phyloP scores from a whole-genome alignment of 1,140 invertebrate species.

The Bombus sibiricus region DNA sequence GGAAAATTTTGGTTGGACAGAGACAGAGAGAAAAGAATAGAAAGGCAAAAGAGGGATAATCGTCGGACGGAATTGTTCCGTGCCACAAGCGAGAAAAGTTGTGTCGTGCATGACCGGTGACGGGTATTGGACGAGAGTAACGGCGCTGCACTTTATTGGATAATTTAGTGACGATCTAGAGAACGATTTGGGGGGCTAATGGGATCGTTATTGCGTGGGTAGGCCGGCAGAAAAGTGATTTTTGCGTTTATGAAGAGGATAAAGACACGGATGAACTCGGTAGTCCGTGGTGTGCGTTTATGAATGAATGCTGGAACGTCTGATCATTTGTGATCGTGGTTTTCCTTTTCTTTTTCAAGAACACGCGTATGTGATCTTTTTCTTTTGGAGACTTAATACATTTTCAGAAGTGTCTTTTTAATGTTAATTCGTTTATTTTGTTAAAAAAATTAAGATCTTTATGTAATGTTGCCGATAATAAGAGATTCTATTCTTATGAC shows the following conservation, averaged over 20 bases:
- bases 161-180: slow-evolving; percentile 35
- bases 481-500: neutral
- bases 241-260: slow-evolving; percentile 23
- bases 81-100: slow-evolving; percentile 18
- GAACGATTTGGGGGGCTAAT: slow-evolving; percentile 39
- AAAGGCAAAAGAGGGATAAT: slow-evolving; percentile 6
- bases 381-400: too few species aligned
- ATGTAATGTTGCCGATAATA: too few species aligned
- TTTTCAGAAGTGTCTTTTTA: too few species aligned
- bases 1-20: neutral
- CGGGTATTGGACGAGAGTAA: slow-evolving; percentile 45
- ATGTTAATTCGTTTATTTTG: too few species aligned
- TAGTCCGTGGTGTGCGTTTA: neutral
- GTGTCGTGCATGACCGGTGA: slow-evolving; percentile 31
- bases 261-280: neutral
- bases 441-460: neutral
- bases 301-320: neutral
- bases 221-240: slow-evolving; percentile 36
- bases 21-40: too few species aligned
- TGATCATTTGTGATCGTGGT: neutral
- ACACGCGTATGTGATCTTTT: neutral
- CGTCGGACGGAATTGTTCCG: slow-evolving; percentile 12
- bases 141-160: slow-evolving; percentile 37
- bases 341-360: neutral
- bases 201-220: slow-evolving; percentile 35